Conservation (phyloP, 2,888 invertebrate genomes). For the Sinotaia quadrata region DNA sequence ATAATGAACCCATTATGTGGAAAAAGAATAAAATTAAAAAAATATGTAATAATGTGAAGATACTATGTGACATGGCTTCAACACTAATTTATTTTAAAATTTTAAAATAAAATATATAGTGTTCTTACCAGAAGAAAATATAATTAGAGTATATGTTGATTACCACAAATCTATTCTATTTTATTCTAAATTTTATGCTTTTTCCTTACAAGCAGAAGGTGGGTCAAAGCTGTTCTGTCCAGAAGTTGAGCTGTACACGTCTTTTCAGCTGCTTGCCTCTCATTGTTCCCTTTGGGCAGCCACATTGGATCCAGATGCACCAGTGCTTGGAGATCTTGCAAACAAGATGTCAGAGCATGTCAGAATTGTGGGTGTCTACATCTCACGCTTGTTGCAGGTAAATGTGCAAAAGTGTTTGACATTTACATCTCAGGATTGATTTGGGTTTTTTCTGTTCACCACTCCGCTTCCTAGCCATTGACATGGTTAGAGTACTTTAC, state of each 20-base stretch:
- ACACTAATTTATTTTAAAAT: too few species aligned
- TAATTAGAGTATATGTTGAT: neutral
- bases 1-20: too few species aligned
- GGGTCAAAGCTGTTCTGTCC: constrained; percentile 10
- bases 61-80: too few species aligned
- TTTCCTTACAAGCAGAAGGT: neutral
- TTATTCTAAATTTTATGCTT: neutral
- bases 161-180: neutral
- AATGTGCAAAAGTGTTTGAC: too few species aligned
- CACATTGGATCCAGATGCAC: constrained; percentile 51
- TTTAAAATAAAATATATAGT: too few species aligned
- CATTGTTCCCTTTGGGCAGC: constrained; percentile 55
- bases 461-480: too few species aligned
- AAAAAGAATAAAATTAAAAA: too few species aligned
- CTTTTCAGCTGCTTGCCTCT: constrained; percentile 50
- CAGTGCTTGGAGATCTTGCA: constrained; percentile 57
- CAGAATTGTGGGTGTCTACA: constrained; percentile 53
- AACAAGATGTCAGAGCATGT: constrained; percentile 50
- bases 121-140: neutral
- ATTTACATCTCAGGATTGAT: too few species aligned
- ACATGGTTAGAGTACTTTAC: too few species aligned
- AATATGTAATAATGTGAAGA: too few species aligned
- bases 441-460: too few species aligned
- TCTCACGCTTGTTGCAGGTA: constrained; percentile 64
- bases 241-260: constrained; percentile 44